Evolutionary conservation across 2,888 invertebrate species (phyloP).

Genomic region (Microctonus brassicae): DNA sequence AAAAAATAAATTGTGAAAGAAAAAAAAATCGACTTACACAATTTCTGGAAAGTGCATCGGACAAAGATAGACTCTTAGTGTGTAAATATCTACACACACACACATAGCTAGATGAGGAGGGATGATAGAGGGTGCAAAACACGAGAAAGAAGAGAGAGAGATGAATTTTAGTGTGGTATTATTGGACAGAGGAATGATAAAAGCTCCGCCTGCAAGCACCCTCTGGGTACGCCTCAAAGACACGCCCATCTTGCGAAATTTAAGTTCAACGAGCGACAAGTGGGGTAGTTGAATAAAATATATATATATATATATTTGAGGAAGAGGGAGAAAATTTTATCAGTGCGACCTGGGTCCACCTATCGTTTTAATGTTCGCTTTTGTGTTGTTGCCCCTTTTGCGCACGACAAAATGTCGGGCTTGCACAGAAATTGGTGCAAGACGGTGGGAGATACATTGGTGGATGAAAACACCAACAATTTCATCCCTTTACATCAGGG

Average conservation of each 20-base stretch:
- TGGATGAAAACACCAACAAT: not conserved
- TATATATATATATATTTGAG: not conserved
- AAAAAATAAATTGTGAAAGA: no score
- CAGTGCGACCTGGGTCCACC: constrained; percentile 24
- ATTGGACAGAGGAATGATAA: constrained; percentile 58
- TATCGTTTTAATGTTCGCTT: not conserved
- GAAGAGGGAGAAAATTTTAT: constrained; percentile 25
- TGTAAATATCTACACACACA: not conserved
- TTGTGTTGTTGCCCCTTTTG: constrained; percentile 7
- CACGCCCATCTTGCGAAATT: constrained; percentile 55
- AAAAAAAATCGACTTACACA: constrained; percentile 4
- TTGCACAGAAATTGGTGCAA: constrained; percentile 27
- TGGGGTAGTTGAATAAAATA: constrained; percentile 18
- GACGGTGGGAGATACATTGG: constrained; percentile 7
- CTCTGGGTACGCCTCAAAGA: constrained; percentile 51
- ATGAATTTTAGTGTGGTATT: not conserved
- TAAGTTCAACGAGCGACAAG: constrained; percentile 10
- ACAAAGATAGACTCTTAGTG: constrained; percentile 7
- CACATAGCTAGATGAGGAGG: constrained; percentile 25
- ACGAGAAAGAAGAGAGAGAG: constrained; percentile 28
- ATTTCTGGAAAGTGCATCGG: constrained; percentile 23
- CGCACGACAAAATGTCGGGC: constrained; percentile 28
- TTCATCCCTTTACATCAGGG: not conserved
- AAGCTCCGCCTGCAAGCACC: constrained; percentile 67
- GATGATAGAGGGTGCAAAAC: constrained; percentile 30